Conservation (phyloP, 2,113 vertebrate genomes). For the Leptocoma aspasia region DNA sequence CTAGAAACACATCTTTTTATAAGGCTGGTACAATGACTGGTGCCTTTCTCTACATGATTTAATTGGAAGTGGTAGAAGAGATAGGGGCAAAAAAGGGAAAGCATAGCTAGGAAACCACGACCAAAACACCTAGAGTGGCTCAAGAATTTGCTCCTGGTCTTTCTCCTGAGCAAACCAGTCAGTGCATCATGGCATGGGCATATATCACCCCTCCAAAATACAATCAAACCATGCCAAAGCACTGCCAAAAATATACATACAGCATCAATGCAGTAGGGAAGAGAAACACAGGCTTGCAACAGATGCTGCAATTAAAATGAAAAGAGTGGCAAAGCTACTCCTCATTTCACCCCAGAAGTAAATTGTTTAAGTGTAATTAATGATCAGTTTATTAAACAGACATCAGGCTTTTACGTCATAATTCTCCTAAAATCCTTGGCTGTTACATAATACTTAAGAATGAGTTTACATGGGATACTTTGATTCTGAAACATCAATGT, state of each 20-base stretch:
- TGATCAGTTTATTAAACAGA: constrained; percentile 50
- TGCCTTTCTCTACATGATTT: neutral
- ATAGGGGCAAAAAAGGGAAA: neutral
- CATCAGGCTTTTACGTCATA: constrained; percentile 28
- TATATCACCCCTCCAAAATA: neutral
- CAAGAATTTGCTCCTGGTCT: neutral
- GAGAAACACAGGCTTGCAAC: neutral
- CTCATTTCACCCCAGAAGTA: constrained; percentile 11
- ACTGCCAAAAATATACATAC: neutral
- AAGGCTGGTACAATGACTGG: neutral
- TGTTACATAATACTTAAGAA: constrained; percentile 26
- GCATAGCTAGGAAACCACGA: neutral
- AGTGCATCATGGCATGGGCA: neutral
- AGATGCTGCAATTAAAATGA: constrained; percentile 37
- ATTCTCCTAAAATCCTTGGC: constrained; percentile 30
- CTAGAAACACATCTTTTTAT: neutral
- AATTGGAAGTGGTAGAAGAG: neutral
- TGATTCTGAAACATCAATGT: neutral
- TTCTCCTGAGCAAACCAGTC: neutral
- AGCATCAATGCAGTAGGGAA: neutral
- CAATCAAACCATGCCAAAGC: neutral
- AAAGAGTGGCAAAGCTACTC: constrained; percentile 25
- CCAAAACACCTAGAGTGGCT: neutral
- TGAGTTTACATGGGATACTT: neutral
- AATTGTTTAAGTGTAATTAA: constrained; percentile 57